Evolutionary conservation across 2,113 vertebrate genomes (phyloP).

Genomic region (Tringa solitaria): DNA sequence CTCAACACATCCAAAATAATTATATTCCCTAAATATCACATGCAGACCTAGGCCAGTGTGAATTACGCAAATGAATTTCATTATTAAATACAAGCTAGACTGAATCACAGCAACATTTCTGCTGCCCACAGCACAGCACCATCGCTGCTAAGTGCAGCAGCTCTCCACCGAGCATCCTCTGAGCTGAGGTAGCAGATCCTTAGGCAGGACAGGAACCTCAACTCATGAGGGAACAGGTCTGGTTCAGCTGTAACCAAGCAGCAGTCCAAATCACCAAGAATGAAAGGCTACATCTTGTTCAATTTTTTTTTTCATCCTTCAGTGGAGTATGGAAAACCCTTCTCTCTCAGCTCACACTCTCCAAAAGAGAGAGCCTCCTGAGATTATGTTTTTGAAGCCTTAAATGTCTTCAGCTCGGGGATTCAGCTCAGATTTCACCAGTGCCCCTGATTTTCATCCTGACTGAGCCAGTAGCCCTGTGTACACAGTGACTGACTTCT

Average conservation of each 20-base stretch:
- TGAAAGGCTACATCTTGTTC: not conserved
- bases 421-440: not conserved
- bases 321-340: not conserved
- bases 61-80: not conserved
- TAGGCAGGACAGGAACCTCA: not conserved
- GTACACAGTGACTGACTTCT: not conserved
- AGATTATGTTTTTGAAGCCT: not conserved
- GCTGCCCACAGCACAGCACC: not conserved
- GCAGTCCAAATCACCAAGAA: not conserved
- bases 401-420: not conserved
- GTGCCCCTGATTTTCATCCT: not conserved
- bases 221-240: not conserved
- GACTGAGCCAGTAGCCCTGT: not conserved
- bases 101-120: not conserved
- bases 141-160: not conserved
- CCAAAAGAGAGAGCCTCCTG: not conserved
- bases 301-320: not conserved
- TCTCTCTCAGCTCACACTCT: not conserved
- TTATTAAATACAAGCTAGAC: conserved; percentile 10
- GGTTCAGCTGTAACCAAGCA: not conserved
- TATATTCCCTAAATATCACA: not conserved
- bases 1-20: conserved; percentile 3
- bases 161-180: not conserved
- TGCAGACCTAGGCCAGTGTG: not conserved
- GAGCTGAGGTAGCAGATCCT: not conserved